Evolutionary conservation across 1,140 invertebrate species (phyloP), one percentile per base, ranked within the genome.

Genomic region (Dendrolimus kikuchii): DNA sequence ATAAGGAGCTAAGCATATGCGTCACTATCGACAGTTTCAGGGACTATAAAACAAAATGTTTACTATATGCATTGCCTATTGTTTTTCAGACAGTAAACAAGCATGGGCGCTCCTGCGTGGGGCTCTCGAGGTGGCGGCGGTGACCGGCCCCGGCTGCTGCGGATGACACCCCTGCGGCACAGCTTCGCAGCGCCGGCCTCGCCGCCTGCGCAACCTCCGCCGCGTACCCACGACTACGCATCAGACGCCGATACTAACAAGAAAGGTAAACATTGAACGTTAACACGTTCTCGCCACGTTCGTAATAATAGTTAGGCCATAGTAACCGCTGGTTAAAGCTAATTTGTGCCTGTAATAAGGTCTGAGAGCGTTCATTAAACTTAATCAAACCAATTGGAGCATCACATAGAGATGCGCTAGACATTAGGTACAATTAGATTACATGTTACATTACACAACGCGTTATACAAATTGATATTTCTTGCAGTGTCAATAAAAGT

Each of bases 161-260:
- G 88, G 49, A 89, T 89, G 88, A 87, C 87, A 37, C 87, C 88
- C 45, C 77, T 89, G 6, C 70, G 88, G 7, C 88, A 89, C 69
- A 89, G 88, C 64, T 87, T 89, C 60, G 87, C 87, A 1, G 86
- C 87, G 10, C 87, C 87, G 5, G 73, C 86, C 49, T 84, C 86
- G n/a, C 79, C 79, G 44, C 82, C 82, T 56, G 77, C 76, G 38
- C 83, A 65, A 7, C 78, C 77, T 36, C 71, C 64, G 5, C 72
- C 63, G 48, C 77, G 78, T 56, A 60, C 81, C 4, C 81, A 84
- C 56, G 85, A 86, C 53, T 88, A 87, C 64, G 80, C 81, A 36
- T 88, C 83, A 42, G 86, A 87, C 63, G 85, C 85, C 38, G 85
- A 87, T 58, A 86, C 81, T 55, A 84, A 79, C 59, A 85, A 86